A percentile compares a stretch with the other conserved stretches of the same genome.
These are phyloP conservation scores for Meleagris gallopavo DNA, from an alignment of 2,113 vertebrate species.

Conservation along the genomic window DNA sequence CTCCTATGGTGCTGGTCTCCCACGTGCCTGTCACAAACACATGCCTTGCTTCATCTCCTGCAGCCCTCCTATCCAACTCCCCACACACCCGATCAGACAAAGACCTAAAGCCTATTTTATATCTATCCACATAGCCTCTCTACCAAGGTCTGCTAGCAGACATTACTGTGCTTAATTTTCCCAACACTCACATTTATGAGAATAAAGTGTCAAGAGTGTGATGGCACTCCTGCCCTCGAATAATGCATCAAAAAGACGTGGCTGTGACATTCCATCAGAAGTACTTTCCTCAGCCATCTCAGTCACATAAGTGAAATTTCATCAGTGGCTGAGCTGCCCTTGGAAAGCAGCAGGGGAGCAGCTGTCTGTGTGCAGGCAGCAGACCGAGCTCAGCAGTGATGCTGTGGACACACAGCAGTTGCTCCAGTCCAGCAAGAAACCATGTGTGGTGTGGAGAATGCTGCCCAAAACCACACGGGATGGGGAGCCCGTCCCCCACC, in stretches of 20 bases:
- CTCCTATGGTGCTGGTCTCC: accelerated
- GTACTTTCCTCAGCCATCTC: accelerated
- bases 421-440: neutral
- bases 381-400: neutral
- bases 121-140: neutral
- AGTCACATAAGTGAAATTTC: neutral
- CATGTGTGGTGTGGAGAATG: neutral
- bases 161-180: neutral
- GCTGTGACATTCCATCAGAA: neutral
- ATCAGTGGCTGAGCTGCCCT: neutral
- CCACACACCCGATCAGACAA: neutral
- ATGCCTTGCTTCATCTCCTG: neutral
- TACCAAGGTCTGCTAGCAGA: neutral
- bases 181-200: neutral
- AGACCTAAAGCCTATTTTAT: neutral
- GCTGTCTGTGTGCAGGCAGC: neutral
- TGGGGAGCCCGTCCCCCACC: neutral
- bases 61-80: neutral
- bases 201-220: neutral
- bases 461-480: neutral
- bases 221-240: neutral
- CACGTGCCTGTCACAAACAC: neutral
- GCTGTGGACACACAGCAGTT: neutral
- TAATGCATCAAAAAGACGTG: neutral
- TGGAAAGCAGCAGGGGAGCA: neutral